Evolutionary conservation across 35 echinoderm and acorn worm genomes (phyloP), one percentile per base, ranked within the genome.

Genomic region (Holothuria glaberrima): DNA sequence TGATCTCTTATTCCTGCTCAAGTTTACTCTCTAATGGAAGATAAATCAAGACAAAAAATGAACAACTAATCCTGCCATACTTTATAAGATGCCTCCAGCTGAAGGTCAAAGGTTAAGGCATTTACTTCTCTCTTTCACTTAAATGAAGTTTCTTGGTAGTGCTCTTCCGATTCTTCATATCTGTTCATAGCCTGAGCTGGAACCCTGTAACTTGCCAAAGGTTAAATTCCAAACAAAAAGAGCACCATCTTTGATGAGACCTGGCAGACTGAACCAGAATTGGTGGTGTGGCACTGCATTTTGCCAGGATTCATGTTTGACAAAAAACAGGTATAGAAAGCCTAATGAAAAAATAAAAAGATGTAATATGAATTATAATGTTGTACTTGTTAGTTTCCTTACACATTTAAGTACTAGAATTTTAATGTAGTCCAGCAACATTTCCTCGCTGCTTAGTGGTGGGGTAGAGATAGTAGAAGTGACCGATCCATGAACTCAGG

Each of bases 291-390:
- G 90, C 13, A 92, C 33, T 9, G 83, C 69, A 27, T 88, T 92
- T 5, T 33, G 27, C 30, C 90, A 82, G 35, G 78, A 83, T 74
- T 92, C 90, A 92, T 87, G 85, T 86, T 92, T 92, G 30, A 92
- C 50, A 69, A 88, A 92, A 57, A 92, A 92, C 16, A 92, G 85
- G 48, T 88, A 92, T 5, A 92, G 34, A 65, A 92, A 92, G 22
- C 91, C 91, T 92, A 84, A 16, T 14, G 26, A 52, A 50, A 69
- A 31, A 69, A 69, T 24, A 14, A 54, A 19, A 56, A 69, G 36
- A 12, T 10, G 3, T 22, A 62, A 12, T 1, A 52, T 35, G 20
- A 75, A 21, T 30, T 20, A 44, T 33, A 21, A 10, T 9, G 10
- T 36, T 78, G 0, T 16, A 4, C 4, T 19, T 35, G 19, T 36